phyloP scores from a whole-genome alignment of 2,797 vertebrate species.

The Telmatherina bonti region DNA sequence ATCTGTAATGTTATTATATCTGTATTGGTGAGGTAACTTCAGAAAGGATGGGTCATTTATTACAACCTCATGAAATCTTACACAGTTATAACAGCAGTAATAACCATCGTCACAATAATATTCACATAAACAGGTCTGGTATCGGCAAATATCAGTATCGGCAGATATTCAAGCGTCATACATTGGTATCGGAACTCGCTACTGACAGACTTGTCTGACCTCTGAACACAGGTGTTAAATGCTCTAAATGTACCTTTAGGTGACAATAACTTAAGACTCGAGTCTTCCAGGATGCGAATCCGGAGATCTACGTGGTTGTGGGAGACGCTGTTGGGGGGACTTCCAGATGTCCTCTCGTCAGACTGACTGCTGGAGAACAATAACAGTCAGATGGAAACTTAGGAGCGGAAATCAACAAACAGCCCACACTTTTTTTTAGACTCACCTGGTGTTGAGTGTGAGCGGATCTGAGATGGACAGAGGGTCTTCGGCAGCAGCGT shows the following conservation, averaged over 20 bases:
- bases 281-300: slow-evolving; percentile 35
- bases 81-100: too few relatives aligned
- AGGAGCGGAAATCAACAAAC: neutral
- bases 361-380: slow-evolving; percentile 1
- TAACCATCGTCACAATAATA: too few relatives aligned
- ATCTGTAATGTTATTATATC: too few relatives aligned
- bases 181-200: too few relatives aligned
- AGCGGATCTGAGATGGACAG: neutral
- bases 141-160: too few relatives aligned
- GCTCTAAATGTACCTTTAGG: slow-evolving; percentile 3
- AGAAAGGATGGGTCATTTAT: too few relatives aligned
- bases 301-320: slow-evolving; percentile 3
- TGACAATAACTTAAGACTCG: neutral
- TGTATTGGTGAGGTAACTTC: too few relatives aligned
- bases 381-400: neutral
- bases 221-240: neutral
- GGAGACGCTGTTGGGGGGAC: neutral
- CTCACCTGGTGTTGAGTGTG: slow-evolving; percentile 1
- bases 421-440: too few relatives aligned
- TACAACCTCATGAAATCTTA: too few relatives aligned
- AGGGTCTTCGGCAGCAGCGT: neutral
- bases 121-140: too few relatives aligned
- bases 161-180: too few relatives aligned
- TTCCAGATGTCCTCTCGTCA: neutral
- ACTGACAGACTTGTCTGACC: too few relatives aligned